Evolutionary conservation across 2,797 vertebrate genomes (phyloP).

Genomic region (Prunella strophiata): DNA sequence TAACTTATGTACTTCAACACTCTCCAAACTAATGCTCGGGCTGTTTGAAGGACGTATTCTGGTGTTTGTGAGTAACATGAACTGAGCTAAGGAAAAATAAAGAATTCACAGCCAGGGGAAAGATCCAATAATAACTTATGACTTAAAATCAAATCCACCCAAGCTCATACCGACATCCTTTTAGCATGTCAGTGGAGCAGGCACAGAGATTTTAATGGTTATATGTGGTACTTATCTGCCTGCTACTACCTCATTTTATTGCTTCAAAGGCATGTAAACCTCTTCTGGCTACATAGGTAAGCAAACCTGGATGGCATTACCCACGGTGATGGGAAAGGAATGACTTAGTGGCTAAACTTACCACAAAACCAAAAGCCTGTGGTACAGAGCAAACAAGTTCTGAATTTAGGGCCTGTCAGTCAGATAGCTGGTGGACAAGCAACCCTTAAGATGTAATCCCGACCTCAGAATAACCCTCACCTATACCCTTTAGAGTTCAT

Average conservation of each 20-base stretch:
- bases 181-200: background rate
- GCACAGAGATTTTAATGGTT: background rate
- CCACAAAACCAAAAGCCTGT: background rate
- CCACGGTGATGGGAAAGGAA: background rate
- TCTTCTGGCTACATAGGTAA: background rate
- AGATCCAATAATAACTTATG: background rate
- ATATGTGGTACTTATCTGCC: background rate
- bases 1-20: rapidly evolving
- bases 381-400: slow-evolving; percentile 13
- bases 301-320: background rate
- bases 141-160: background rate
- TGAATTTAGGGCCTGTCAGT: background rate
- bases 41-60: background rate
- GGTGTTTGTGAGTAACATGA: background rate
- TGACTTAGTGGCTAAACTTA: background rate
- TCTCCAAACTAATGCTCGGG: background rate
- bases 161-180: background rate
- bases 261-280: background rate
- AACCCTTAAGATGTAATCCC: background rate
- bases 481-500: background rate
- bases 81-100: background rate
- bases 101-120: background rate
- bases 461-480: background rate
- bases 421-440: background rate
- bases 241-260: background rate